These are phyloP conservation scores for Sarcophaga rosellei DNA, from an alignment of 2,888 invertebrate genomes.

Conservation along the genomic window DNA sequence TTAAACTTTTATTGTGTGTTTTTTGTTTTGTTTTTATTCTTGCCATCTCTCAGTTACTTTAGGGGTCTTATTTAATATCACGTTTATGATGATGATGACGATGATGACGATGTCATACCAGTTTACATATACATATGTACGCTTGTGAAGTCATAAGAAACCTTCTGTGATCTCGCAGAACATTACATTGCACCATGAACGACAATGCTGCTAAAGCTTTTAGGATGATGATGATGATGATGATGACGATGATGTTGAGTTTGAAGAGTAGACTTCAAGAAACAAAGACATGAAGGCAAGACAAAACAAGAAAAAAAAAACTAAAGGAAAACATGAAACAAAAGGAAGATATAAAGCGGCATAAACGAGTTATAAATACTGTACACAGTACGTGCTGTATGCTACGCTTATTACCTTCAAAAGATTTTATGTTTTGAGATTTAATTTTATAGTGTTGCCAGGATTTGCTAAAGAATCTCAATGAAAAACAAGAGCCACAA, in stretches of 20 bases:
- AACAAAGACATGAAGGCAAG: not conserved
- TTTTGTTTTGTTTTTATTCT: slow-evolving; percentile 33
- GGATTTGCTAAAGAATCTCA: no score
- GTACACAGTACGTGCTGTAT: no score
- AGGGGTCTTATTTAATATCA: slow-evolving; percentile 19
- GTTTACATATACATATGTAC: not conserved
- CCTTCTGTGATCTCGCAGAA: not conserved
- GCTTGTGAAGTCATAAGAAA: not conserved
- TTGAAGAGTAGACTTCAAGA: not conserved
- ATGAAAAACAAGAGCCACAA: no score
- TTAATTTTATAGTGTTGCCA: no score
- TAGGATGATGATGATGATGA: not conserved
- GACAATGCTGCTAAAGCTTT: not conserved
- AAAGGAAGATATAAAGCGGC: not conserved
- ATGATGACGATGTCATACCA: not conserved
- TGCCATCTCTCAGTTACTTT: not conserved
- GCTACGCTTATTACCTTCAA: no score
- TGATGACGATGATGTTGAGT: not conserved
- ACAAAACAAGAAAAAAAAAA: not conserved
- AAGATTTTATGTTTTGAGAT: no score
- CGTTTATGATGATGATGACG: slow-evolving; percentile 23
- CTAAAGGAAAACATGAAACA: not conserved
- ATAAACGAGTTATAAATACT: no score
- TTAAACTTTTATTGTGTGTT: not conserved
- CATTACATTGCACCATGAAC: not conserved